Conservation (phyloP, 2,113 vertebrate genomes). For the Abramis brama region DNA sequence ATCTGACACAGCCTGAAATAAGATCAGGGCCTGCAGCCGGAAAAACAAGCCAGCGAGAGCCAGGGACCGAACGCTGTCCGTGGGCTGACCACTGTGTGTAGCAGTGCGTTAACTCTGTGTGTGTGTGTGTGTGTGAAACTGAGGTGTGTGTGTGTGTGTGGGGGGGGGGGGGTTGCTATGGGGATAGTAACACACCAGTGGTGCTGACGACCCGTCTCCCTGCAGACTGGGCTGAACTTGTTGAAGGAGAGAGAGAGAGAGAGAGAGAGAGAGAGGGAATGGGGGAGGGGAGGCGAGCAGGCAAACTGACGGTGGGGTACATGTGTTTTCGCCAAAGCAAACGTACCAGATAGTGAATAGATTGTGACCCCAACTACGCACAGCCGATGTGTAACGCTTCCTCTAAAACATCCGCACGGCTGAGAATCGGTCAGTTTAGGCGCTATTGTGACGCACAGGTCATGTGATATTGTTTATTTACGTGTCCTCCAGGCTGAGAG, state of each 20-base stretch:
- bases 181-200: constrained; percentile 84
- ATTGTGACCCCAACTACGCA: background rate
- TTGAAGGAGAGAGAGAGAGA: constrained; percentile 57
- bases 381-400: background rate
- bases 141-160: constrained; percentile 19
- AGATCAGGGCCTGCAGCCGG: constrained; percentile 72
- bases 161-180: constrained; percentile 74
- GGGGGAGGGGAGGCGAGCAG: constrained; percentile 53
- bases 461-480: constrained; percentile 38
- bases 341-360: background rate
- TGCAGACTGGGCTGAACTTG: constrained; percentile 74
- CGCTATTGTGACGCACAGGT: background rate
- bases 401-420: background rate
- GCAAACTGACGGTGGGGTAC: constrained; percentile 51
- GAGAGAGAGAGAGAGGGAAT: background rate
- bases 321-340: constrained; percentile 13
- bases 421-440: background rate
- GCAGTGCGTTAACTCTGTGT: constrained; percentile 26
- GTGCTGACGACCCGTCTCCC: constrained; percentile 79
- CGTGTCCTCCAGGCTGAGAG: background rate
- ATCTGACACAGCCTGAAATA: constrained; percentile 73
- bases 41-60: constrained; percentile 70
- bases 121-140: constrained; percentile 5
- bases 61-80: constrained; percentile 62
- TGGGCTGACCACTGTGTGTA: constrained; percentile 37